Conservation (phyloP, 2,797 vertebrate species). For the Trachurus trachurus region DNA sequence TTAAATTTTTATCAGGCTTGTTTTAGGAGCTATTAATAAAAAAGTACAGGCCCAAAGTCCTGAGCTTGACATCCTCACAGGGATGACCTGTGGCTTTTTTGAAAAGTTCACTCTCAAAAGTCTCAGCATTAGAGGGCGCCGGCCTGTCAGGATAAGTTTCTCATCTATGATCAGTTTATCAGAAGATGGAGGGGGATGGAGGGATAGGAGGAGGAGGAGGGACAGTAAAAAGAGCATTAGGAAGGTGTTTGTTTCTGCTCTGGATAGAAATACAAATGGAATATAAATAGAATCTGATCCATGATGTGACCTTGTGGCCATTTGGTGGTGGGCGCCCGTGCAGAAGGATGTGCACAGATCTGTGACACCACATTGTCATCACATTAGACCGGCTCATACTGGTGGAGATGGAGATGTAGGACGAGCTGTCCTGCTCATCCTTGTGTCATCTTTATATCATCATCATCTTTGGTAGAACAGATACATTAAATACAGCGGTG, state of each 20-base stretch:
- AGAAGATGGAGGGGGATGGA: slow-evolving; percentile 24
- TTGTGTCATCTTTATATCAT: not conserved
- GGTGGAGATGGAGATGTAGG: slow-evolving; percentile 44
- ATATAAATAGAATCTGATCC: slow-evolving; percentile 63
- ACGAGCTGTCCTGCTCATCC: slow-evolving; percentile 25
- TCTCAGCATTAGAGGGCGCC: too few relatives aligned
- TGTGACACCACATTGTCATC: slow-evolving; percentile 41
- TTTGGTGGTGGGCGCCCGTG: slow-evolving; percentile 54
- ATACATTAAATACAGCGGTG: not conserved
- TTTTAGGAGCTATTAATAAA: slow-evolving; percentile 78
- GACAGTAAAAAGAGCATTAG: slow-evolving; percentile 12
- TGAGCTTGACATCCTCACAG: slow-evolving; percentile 31
- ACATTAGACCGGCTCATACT: slow-evolving; percentile 25
- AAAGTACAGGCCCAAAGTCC: slow-evolving; percentile 45
- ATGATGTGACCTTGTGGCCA: slow-evolving; percentile 72
- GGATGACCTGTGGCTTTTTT: too few relatives aligned
- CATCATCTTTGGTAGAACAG: not conserved
- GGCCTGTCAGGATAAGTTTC: slow-evolving; percentile 1
- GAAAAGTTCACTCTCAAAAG: too few relatives aligned
- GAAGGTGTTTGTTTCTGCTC: slow-evolving; percentile 31
- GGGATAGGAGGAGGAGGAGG: not conserved
- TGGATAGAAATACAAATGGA: slow-evolving; percentile 53
- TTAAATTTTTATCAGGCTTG: slow-evolving; percentile 61
- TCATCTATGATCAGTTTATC: slow-evolving; percentile 40
- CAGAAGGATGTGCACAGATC: slow-evolving; percentile 47